A percentile compares a stretch with the other conserved stretches of the same genome.
phyloP scores from a whole-genome alignment of 2,888 invertebrate species.

The Chrysodeixis includens region DNA sequence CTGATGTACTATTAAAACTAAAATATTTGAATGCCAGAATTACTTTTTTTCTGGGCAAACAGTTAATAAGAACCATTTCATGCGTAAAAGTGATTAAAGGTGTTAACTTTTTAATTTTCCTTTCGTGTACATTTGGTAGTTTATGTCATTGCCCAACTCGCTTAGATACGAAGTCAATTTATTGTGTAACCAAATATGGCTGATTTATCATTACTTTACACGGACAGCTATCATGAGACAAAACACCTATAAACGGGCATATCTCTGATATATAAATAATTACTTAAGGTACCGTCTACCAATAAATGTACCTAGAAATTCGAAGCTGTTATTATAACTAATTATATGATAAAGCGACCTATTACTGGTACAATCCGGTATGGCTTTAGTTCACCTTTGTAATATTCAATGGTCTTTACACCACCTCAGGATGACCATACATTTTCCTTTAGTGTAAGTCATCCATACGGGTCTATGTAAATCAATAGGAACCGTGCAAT shows the following conservation, averaged over 20 bases:
- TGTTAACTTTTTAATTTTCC: background rate
- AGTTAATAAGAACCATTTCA: too few relatives aligned
- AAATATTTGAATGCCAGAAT: too few relatives aligned
- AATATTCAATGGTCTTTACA: constrained; percentile 26
- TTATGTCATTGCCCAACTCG: background rate
- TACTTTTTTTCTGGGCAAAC: too few relatives aligned
- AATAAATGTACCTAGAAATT: background rate
- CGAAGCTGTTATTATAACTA: background rate
- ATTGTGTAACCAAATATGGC: constrained; percentile 2
- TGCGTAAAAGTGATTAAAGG: too few relatives aligned
- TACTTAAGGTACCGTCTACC: background rate
- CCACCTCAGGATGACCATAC: constrained; percentile 16
- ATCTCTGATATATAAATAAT: constrained; percentile 1
- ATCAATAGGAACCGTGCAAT: constrained; percentile 76
- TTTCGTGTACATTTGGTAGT: background rate
- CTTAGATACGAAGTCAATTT: background rate
- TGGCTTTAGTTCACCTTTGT: background rate
- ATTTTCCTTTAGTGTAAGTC: constrained; percentile 43
- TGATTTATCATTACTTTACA: background rate
- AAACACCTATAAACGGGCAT: constrained; percentile 2
- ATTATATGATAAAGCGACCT: background rate
- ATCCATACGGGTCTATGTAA: constrained; percentile 65
- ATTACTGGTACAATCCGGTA: background rate
- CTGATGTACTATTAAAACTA: too few relatives aligned
- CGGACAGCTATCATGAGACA: background rate